Percentiles rank a stretch among this genome's conserved stretches.
Evolutionary conservation across 37 sponge, comb jelly and placozoan species (phyloP).

Genomic region (Diacarnus erythraeanus): DNA sequence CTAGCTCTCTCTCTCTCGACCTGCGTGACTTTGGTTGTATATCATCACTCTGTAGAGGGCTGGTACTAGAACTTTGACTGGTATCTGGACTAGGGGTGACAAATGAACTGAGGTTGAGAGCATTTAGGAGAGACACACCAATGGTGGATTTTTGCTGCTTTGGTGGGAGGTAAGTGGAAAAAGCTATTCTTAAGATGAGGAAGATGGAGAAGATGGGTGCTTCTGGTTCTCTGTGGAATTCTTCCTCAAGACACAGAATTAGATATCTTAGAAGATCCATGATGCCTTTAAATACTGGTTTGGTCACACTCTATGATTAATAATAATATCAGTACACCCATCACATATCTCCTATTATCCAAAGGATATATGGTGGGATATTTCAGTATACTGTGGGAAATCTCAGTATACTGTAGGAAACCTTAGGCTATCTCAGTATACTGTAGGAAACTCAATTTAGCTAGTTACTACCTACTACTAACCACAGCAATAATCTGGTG

Average conservation of each 20-base stretch:
- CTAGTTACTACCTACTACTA: constrained; percentile 10
- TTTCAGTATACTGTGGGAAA: too few relatives aligned
- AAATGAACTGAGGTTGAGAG: constrained; percentile 7
- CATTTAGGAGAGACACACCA: constrained; percentile 16
- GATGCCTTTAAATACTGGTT: constrained; percentile 53
- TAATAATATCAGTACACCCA: background rate
- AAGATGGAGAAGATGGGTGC: constrained; percentile 60
- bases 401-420: too few relatives aligned
- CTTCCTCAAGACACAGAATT: constrained; percentile 41
- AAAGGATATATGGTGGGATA: too few relatives aligned
- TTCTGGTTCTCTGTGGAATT: constrained; percentile 41
- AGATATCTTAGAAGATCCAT: constrained; percentile 62
- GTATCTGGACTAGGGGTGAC: background rate
- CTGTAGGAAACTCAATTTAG: too few relatives aligned
- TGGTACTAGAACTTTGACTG: background rate
- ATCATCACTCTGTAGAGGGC: background rate
- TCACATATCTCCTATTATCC: too few relatives aligned
- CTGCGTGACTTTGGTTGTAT: background rate
- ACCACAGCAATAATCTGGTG: constrained; percentile 48
- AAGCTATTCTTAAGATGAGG: constrained; percentile 61
- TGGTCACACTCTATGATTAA: constrained; percentile 47
- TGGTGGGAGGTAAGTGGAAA: constrained; percentile 29
- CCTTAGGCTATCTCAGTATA: too few relatives aligned
- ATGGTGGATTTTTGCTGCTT: background rate
- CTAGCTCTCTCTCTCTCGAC: background rate